phyloP scores from a whole-genome alignment of 2,113 vertebrate species.

The Malurus cyaneus region DNA sequence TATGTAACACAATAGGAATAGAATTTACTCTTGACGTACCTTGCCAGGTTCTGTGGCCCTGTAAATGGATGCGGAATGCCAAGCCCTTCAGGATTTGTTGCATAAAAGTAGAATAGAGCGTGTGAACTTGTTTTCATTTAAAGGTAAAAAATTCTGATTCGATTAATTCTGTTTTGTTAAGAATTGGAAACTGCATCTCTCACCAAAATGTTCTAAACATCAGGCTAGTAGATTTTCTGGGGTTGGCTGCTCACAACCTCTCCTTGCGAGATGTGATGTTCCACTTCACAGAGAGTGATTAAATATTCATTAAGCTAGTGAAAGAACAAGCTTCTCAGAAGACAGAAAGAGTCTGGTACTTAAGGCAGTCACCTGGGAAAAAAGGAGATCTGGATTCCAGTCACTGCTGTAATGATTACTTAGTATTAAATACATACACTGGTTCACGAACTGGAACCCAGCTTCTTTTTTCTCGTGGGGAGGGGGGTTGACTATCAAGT shows the following conservation, averaged over 20 bases:
- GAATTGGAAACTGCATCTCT: constrained; percentile 10
- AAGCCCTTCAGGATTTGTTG: background rate
- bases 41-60: background rate
- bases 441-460: constrained; percentile 57
- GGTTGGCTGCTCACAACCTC: constrained; percentile 49
- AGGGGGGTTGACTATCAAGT: background rate
- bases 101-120: background rate
- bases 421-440: constrained; percentile 62
- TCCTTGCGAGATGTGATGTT: constrained; percentile 55
- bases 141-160: background rate
- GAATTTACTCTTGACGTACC: background rate
- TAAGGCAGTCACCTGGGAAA: constrained; percentile 66
- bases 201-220: constrained; percentile 39
- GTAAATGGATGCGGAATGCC: background rate
- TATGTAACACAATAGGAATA: background rate
- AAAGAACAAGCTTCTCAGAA: constrained; percentile 70
- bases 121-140: background rate
- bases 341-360: constrained; percentile 66
- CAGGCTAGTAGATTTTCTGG: constrained; percentile 44
- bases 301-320: constrained; percentile 67
- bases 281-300: constrained; percentile 63
- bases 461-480: background rate
- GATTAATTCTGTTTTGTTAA: background rate
- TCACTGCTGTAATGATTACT: constrained; percentile 66
- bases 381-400: constrained; percentile 65